These are phyloP conservation scores for Parauchenoglanis punctatus DNA, from an alignment of 2,797 vertebrate species.

Conservation along the genomic window DNA sequence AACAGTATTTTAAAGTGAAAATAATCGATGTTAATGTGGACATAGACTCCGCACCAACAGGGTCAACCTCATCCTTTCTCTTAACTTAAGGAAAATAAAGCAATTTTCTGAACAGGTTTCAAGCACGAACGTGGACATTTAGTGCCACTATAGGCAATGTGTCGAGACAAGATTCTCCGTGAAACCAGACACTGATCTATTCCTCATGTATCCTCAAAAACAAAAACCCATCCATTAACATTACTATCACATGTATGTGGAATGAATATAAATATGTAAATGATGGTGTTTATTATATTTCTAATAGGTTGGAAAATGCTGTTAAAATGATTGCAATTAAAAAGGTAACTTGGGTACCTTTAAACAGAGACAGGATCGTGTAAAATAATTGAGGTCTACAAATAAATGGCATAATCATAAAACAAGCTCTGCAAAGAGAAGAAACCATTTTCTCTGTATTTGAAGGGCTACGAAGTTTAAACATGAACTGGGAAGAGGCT, in stretches of 20 bases:
- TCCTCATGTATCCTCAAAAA: not conserved
- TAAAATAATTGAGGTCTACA: not conserved
- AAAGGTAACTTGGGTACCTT: not conserved
- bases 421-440: not conserved
- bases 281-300: not conserved
- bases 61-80: not conserved
- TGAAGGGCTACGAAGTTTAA: not conserved
- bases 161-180: not conserved
- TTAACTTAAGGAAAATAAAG: not conserved
- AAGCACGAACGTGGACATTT: not conserved
- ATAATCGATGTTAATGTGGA: no score
- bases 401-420: not conserved
- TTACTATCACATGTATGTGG: not conserved
- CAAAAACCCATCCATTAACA: not conserved
- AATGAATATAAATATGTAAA: not conserved
- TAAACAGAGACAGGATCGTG: not conserved
- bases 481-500: slow-evolving; percentile 53
- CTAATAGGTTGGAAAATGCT: not conserved
- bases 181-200: not conserved
- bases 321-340: not conserved
- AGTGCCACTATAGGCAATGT: not conserved
- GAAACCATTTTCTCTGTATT: not conserved
- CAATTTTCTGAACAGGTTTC: not conserved
- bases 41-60: not conserved
- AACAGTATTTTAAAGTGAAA: no score